These are phyloP conservation scores for Rissa tridactyla DNA, from an alignment of 2,113 vertebrate genomes.

Conservation along the genomic window DNA sequence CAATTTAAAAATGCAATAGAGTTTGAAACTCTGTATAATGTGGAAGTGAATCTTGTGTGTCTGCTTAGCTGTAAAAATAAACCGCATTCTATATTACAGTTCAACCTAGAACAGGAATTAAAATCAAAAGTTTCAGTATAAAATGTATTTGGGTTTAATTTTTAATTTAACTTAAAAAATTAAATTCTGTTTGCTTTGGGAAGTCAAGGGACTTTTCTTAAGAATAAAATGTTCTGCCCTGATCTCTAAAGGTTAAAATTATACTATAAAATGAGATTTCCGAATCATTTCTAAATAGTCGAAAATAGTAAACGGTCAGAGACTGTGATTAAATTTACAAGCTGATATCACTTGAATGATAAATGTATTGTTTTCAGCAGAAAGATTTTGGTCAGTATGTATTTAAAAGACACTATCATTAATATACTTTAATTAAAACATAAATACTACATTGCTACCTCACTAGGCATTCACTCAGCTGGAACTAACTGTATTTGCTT, in stretches of 20 bases:
- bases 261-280: constrained; percentile 42
- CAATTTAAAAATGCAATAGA: constrained; percentile 18
- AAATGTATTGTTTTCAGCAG: constrained; percentile 55
- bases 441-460: constrained; percentile 81
- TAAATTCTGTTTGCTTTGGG: constrained; percentile 34
- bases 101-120: constrained; percentile 37
- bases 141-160: constrained; percentile 16
- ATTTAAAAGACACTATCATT: constrained; percentile 72
- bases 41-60: neutral
- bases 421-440: constrained; percentile 82
- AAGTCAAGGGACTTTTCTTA: constrained; percentile 36
- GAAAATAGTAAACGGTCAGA: constrained; percentile 44
- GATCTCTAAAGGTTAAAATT: constrained; percentile 71
- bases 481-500: constrained; percentile 88
- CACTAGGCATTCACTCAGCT: constrained; percentile 82
- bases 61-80: constrained; percentile 21
- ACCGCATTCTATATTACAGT: constrained; percentile 13
- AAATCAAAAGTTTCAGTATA: constrained; percentile 25
- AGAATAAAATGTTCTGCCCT: constrained; percentile 33
- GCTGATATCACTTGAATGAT: constrained; percentile 33
- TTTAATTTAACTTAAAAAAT: constrained; percentile 45
- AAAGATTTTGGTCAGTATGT: constrained; percentile 65
- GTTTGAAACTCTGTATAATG: neutral
- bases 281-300: constrained; percentile 52
- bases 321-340: constrained; percentile 51